A percentile compares a stretch with the other conserved stretches of the same genome.
These are phyloP conservation scores for Drymonia ruficornis DNA, from an alignment of 2,888 invertebrate genomes.

Conservation along the genomic window DNA sequence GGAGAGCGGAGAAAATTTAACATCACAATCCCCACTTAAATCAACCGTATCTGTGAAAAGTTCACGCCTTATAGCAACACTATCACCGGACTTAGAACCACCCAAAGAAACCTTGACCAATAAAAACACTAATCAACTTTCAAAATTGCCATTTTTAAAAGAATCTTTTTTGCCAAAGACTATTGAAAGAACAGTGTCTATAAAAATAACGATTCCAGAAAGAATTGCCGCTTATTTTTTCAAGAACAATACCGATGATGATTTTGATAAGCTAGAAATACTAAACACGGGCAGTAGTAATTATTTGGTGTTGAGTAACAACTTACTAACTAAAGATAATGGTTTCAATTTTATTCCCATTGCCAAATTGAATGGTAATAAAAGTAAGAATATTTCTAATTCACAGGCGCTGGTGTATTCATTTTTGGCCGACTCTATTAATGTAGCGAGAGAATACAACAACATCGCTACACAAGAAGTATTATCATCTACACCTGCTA, in stretches of 20 bases:
- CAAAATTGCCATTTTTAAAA: slow-evolving; percentile 67
- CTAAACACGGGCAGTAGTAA: slow-evolving; percentile 77
- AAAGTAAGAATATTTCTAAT: slow-evolving; percentile 72
- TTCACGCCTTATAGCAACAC: slow-evolving; percentile 54
- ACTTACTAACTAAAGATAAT: slow-evolving; percentile 44
- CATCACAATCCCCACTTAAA: slow-evolving; percentile 49
- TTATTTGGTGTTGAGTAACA: slow-evolving; percentile 71
- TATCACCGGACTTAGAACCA: slow-evolving; percentile 62
- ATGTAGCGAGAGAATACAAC: slow-evolving; percentile 72
- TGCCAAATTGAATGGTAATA: slow-evolving; percentile 65
- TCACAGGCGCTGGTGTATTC: slow-evolving; percentile 80
- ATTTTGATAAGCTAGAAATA: slow-evolving; percentile 71
- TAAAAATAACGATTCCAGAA: slow-evolving; percentile 79
- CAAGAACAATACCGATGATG: slow-evolving; percentile 58
- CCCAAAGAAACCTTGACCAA: slow-evolving; percentile 52
- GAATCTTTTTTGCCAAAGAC: slow-evolving; percentile 65
- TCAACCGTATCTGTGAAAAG: slow-evolving; percentile 49
- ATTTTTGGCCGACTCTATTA: slow-evolving; percentile 74
- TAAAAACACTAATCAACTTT: slow-evolving; percentile 56
- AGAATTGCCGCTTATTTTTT: slow-evolving; percentile 72
- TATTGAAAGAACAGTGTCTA: slow-evolving; percentile 75
- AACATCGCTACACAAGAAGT: slow-evolving; percentile 65
- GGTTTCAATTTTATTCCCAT: slow-evolving; percentile 62
- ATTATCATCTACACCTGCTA: slow-evolving; percentile 47
- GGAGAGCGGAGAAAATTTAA: slow-evolving; percentile 63